Evolutionary conservation across 2,888 invertebrate species (phyloP), one percentile per base, ranked within the genome.

Genomic region (Sinotaia quadrata): DNA sequence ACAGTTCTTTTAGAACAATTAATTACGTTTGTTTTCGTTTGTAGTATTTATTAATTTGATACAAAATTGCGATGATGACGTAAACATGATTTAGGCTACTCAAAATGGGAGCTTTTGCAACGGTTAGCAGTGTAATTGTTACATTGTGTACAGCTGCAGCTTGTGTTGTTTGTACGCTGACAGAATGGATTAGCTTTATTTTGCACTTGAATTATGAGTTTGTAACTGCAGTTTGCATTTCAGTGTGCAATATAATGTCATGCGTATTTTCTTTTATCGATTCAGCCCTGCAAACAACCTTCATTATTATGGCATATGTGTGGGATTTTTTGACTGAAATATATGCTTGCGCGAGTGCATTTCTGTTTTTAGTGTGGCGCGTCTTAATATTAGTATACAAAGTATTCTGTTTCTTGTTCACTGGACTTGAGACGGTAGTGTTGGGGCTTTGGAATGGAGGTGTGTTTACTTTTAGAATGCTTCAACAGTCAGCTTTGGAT

Each of bases 301-400:
- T 60, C 15, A 60, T 68, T n/a, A 37, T 69, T 8, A 18, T 58
- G 21, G 41, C 49, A 21, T 69, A 60, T 31, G 47, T 71, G 10
- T 34, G 67, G 29, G 74, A 75, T 37, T 75, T 76, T 58, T 44
- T 72, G 15, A 18, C 49, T 10, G 76, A 78, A 59, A 37, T 75
- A 10, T 61, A 62, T 41, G 52, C 41, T n/a, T 75, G 75, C 37
- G 33, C 71, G 7, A 59, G 56, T 36, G 63, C 70, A 8, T 37
- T 75, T 2, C 18, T 67, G 24, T 44, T 67, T n/a, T 61, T 75
- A 7, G 27, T 73, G 51, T 73, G 73, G 75, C 71, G 56, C 31
- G 51, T 75, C 41, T 7, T 67, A 12, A 37, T 75, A 31, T 44
- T 75, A 5, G 7, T 75, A 0, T 73, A 71, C 44, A 67, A 75